Evolutionary conservation across 2,113 vertebrate species (phyloP), one percentile per base, ranked within the genome.

Genomic region (Pluvialis apricaria): DNA sequence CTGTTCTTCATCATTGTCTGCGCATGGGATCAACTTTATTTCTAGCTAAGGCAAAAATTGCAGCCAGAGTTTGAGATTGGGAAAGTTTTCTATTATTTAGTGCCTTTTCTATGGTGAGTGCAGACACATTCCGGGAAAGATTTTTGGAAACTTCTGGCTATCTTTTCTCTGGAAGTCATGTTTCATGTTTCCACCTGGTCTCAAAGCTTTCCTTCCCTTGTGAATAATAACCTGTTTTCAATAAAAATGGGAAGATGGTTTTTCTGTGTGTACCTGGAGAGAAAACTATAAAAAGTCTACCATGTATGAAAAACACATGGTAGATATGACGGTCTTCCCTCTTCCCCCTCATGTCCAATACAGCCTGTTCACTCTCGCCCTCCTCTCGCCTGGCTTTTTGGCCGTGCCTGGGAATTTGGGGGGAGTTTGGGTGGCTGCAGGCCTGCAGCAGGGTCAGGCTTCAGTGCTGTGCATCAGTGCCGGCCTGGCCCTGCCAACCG

Each of bases 371-470:
- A 15, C 16, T 9, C 17, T 4, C 21, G 26, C 31, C 15, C 29
- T 57, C 61, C 70, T 75, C 70, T 47, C 0, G 0, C 18, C 25
- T 17, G 22, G 8, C 4, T 10, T 32, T 13, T 55, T 65, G n/a
- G 8, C 11, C 15, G 2, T 55, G 6, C 19, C 34, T 10, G 45
- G 14, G 49, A 71, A 64, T 5, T 17, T 22, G 6, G 40, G 29
- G 3, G 0, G 2, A 3, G 9, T 1, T 31, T 1, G 8, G 38
- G 15, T 4, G 8, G 2, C 24, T 1, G 26, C 26, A 22, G 40
- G 42, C 15, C 47, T 11, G 5, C 2, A 24, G 38, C 31, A 28
- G 32, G 18, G 49, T 4, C 17, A 42, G 54, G 15, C 25, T 29
- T 6, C 36, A 19, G 25, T 1, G 8, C 60, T 12, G 9, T 1